Conservation (phyloP, 2,888 invertebrate genomes). For the Lepeophtheirus nordmannii region DNA sequence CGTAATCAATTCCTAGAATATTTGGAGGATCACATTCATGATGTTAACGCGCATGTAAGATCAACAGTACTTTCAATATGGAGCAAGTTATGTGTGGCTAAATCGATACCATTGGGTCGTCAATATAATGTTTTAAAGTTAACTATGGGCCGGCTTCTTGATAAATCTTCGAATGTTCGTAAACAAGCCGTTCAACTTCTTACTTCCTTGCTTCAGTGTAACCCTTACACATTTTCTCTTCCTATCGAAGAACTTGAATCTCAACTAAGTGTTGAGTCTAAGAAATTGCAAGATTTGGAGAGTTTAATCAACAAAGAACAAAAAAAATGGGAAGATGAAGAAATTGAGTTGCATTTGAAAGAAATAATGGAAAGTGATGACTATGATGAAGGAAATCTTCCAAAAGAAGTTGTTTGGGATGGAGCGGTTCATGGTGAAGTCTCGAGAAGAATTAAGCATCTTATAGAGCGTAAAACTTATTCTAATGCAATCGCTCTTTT, state of each 20-base stretch:
- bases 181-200: constrained; percentile 65
- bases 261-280: constrained; percentile 45
- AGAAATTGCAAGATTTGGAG: constrained; percentile 47
- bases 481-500: constrained; percentile 30
- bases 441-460: constrained; percentile 16
- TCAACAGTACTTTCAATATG: constrained; percentile 68
- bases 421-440: constrained; percentile 12
- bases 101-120: constrained; percentile 56
- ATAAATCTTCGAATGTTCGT: constrained; percentile 66
- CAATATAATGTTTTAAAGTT: constrained; percentile 52
- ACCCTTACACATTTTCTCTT: constrained; percentile 47
- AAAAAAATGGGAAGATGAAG: constrained; percentile 32
- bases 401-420: constrained; percentile 4
- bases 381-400: background rate
- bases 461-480: constrained; percentile 27
- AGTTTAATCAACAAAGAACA: constrained; percentile 28
- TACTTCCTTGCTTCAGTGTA: constrained; percentile 60
- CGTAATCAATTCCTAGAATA: constrained; percentile 65
- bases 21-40: constrained; percentile 64
- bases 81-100: constrained; percentile 57
- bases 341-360: constrained; percentile 42
- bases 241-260: constrained; percentile 43
- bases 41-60: constrained; percentile 67
- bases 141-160: constrained; percentile 54
- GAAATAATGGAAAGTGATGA: background rate